phyloP scores from a whole-genome alignment of 2,888 invertebrate species.

The Zaprionus bogoriensis region DNA sequence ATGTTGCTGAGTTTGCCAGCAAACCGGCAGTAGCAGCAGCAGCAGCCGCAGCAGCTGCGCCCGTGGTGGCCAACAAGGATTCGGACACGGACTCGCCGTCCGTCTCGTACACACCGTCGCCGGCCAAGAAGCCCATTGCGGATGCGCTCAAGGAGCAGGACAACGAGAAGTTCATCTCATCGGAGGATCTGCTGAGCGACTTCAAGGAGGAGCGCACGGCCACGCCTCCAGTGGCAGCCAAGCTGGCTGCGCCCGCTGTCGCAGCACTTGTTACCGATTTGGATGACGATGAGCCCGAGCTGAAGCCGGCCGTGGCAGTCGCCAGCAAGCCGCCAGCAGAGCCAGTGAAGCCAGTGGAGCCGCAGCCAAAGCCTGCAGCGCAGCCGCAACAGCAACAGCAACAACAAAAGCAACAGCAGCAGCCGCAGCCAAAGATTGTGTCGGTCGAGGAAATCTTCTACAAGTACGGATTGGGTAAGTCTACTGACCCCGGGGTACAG shows the following conservation, averaged over 20 bases:
- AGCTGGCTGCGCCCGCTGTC: conserved; percentile 9
- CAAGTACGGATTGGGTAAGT: conserved; percentile 87
- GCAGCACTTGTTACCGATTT: conserved; percentile 62
- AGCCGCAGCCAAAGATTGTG: conserved; percentile 78
- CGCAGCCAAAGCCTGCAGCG: conserved; percentile 43
- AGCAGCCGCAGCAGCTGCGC: conserved; percentile 15
- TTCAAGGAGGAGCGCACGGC: conserved; percentile 80
- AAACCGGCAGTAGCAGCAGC: conserved; percentile 35
- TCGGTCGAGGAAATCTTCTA: conserved; percentile 86
- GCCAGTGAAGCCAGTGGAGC: conserved; percentile 52
- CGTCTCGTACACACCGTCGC: conserved; percentile 81
- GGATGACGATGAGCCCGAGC: conserved; percentile 69
- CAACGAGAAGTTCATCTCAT: conserved; percentile 82
- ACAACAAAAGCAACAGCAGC: conserved; percentile 22
- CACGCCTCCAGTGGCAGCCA: conserved; percentile 37
- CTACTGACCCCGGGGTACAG: no score
- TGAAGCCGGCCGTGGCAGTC: conserved; percentile 37
- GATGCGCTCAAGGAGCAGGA: conserved; percentile 81
- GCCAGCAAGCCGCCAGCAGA: conserved; percentile 33
- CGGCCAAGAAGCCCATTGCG: conserved; percentile 80
- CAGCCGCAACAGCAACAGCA: background rate
- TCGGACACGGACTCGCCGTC: conserved; percentile 82
- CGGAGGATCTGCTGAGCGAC: conserved; percentile 81
- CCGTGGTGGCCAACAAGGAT: conserved; percentile 64
- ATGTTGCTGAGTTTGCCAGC: conserved; percentile 42